Evolutionary conservation across 2,113 vertebrate genomes (phyloP).

Genomic region (Erythrocercus mccallii): DNA sequence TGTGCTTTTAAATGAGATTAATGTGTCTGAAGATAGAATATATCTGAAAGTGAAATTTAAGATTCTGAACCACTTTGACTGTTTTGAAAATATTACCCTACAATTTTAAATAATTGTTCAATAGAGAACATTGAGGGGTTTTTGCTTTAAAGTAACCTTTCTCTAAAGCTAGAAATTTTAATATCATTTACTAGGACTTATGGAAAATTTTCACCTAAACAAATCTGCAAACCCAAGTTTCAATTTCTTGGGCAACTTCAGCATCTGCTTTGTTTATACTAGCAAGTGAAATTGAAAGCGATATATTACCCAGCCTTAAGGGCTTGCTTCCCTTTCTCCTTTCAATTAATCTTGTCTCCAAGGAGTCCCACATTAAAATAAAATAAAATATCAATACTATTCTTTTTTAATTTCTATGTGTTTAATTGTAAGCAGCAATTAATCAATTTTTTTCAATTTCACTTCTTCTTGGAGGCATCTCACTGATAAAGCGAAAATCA

Average conservation of each 20-base stretch:
- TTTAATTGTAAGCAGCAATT: conserved; percentile 40
- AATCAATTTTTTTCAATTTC: conserved; percentile 47
- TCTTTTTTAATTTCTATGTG: conserved; percentile 39
- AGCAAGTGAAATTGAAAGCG: conserved; percentile 50
- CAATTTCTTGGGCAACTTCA: conserved; percentile 16
- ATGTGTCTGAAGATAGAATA: neutral
- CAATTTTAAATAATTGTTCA: neutral
- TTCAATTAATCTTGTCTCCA: conserved; percentile 59
- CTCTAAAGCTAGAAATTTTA: neutral
- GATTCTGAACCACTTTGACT: neutral
- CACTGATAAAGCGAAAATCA: conserved; percentile 29
- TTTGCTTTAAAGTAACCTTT: neutral
- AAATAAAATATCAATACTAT: conserved; percentile 48
- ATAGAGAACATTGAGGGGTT: neutral
- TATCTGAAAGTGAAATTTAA: neutral
- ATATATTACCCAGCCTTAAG: conserved; percentile 54
- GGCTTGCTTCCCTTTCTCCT: conserved; percentile 12
- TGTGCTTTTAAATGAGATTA: neutral
- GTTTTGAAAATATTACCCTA: neutral
- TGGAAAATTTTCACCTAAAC: neutral
- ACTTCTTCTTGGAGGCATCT: conserved; percentile 38
- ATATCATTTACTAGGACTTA: neutral
- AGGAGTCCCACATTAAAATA: conserved; percentile 37
- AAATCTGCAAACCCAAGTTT: neutral
- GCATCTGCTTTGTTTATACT: conserved; percentile 13